phyloP scores from a whole-genome alignment of 2,113 vertebrate species.

The Myocastor coypus region DNA sequence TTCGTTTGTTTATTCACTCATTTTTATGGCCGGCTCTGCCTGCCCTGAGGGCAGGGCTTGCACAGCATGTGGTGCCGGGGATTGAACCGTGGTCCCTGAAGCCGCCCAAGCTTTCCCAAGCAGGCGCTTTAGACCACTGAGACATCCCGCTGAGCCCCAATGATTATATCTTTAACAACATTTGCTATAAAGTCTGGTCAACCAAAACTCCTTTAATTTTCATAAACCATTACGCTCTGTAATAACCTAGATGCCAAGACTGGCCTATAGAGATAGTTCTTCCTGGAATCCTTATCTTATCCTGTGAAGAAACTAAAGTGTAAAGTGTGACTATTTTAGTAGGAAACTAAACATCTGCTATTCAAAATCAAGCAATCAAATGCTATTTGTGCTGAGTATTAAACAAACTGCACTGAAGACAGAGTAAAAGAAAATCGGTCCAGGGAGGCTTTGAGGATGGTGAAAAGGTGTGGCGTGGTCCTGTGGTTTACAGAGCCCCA shows the following conservation, averaged over 20 bases:
- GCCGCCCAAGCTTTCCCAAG: too few relatives aligned
- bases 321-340: background rate
- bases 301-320: background rate
- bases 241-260: background rate
- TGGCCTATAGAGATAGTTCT: background rate
- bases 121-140: too few relatives aligned
- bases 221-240: background rate
- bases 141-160: too few relatives aligned
- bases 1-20: too few relatives aligned
- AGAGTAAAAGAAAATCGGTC: slow-evolving; percentile 17
- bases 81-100: too few relatives aligned
- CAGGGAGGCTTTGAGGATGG: background rate
- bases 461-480: background rate
- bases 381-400: slow-evolving; percentile 5
- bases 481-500: background rate
- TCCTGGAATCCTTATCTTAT: slow-evolving; percentile 16
- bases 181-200: background rate
- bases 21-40: too few relatives aligned
- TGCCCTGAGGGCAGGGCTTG: too few relatives aligned
- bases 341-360: slow-evolving; percentile 16
- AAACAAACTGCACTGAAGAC: background rate
- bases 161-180: background rate
- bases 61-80: too few relatives aligned
- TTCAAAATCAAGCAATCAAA: slow-evolving; percentile 15
- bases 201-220: slow-evolving; percentile 31